phyloP scores from a whole-genome alignment of 2,888 invertebrate species.

The Meiosimyza platycephala region DNA sequence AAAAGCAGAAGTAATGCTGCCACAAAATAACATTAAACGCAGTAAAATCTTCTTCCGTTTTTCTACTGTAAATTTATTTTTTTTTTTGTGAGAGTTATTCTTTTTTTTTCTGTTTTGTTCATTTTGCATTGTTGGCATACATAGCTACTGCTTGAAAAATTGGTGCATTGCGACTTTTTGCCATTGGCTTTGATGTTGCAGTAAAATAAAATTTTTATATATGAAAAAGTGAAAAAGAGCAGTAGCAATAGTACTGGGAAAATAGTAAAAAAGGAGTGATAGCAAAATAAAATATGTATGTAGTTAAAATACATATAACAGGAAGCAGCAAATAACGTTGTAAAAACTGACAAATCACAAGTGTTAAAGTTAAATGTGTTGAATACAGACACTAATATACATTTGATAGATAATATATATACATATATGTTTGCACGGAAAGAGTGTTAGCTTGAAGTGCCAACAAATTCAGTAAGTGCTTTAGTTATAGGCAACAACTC shows the following conservation, averaged over 20 bases:
- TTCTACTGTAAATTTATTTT: background rate
- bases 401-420: background rate
- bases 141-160: conserved; percentile 32
- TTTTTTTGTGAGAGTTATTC: background rate
- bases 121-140: conserved; percentile 22
- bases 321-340: conserved; percentile 38
- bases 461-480: too few relatives aligned
- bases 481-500: too few relatives aligned
- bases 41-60: background rate
- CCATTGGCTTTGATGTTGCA: conserved; percentile 37
- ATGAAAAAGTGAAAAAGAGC: conserved; percentile 25
- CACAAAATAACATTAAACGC: background rate
- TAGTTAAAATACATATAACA: conserved; percentile 11
- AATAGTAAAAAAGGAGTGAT: conserved; percentile 10
- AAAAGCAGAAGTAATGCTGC: conserved; percentile 22
- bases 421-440: background rate
- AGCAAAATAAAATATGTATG: conserved; percentile 1
- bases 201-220: conserved; percentile 27
- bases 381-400: conserved; percentile 46
- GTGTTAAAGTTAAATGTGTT: conserved; percentile 48
- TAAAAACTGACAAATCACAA: conserved; percentile 44
- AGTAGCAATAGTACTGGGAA: conserved; percentile 42
- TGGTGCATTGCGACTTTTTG: conserved; percentile 44
- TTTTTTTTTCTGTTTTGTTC: background rate
- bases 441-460: too few relatives aligned